Percentiles rank a stretch among this genome's conserved stretches.
phyloP scores from a whole-genome alignment of 64 coral and sea anemone genomes.

The Actinia equina region DNA sequence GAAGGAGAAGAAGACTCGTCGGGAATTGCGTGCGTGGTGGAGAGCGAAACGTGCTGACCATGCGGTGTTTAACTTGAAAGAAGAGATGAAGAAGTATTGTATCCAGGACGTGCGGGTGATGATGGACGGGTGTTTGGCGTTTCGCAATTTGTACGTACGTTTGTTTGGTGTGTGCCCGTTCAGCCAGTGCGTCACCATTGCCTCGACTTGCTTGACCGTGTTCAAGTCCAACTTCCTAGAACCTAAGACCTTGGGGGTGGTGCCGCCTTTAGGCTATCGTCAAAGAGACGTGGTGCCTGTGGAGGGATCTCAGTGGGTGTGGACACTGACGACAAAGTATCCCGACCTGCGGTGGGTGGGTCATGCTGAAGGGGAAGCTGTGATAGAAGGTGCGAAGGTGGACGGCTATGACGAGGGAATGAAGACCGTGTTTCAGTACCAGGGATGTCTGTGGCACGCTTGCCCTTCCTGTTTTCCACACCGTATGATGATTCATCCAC shows the following conservation, averaged over 20 bases:
- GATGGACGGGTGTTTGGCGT: not conserved
- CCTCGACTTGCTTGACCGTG: not conserved
- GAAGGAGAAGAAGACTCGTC: not conserved
- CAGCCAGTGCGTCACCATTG: not conserved
- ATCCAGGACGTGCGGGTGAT: conserved; percentile 1
- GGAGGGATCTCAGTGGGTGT: not conserved
- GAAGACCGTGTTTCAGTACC: not conserved
- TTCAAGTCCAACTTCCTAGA: not conserved
- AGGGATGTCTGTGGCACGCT: not conserved
- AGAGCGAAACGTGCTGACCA: no score
- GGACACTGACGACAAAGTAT: not conserved
- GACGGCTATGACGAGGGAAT: not conserved
- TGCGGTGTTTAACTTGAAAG: not conserved
- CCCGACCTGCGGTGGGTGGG: not conserved
- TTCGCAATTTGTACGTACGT: not conserved
- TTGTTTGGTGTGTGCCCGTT: not conserved
- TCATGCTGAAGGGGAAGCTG: not conserved
- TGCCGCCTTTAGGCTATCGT: not conserved
- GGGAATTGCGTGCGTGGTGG: conserved; percentile 14
- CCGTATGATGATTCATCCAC: not conserved
- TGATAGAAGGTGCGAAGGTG: not conserved
- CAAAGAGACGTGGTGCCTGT: not conserved
- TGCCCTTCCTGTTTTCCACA: not conserved
- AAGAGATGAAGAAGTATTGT: conserved; percentile 7
- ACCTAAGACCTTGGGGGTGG: not conserved